Conservation (phyloP, 2,113 vertebrate species). For the Eretmochelys imbricata region DNA sequence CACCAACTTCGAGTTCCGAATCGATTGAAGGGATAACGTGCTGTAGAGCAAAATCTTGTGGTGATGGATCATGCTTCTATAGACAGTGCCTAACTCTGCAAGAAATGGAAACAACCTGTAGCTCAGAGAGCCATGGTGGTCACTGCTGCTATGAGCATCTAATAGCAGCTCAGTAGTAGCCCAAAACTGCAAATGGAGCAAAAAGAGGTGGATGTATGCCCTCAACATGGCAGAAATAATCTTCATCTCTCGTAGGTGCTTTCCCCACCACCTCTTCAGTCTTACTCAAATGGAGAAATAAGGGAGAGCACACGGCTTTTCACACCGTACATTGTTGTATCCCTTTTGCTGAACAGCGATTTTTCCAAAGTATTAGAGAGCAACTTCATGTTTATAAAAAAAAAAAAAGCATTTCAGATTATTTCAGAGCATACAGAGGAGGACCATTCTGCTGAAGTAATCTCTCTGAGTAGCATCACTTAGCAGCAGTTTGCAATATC, state of each 20-base stretch:
- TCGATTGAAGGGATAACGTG: background rate
- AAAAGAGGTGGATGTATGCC: background rate
- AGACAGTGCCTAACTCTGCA: no score
- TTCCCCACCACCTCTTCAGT: background rate
- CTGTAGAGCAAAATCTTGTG: no score
- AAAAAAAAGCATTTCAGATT: background rate
- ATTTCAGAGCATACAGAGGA: background rate
- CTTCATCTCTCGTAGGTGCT: background rate
- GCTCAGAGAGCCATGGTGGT: no score
- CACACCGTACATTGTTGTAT: background rate
- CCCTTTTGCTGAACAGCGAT: background rate
- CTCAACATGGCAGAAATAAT: background rate
- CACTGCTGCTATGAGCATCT: background rate
- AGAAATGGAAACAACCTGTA: no score
- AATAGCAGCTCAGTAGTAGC: background rate
- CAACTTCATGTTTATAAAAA: background rate
- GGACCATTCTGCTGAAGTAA: background rate
- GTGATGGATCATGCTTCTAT: no score
- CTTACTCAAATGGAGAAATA: background rate
- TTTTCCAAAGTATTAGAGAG: no score
- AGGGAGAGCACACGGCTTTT: background rate
- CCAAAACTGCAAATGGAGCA: background rate
- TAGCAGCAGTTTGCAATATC: background rate
- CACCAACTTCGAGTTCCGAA: background rate
- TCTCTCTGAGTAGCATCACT: background rate